Conservation (phyloP, 1,140 invertebrate genomes). For the Pachyrhynchus sulphureomaculatus region DNA sequence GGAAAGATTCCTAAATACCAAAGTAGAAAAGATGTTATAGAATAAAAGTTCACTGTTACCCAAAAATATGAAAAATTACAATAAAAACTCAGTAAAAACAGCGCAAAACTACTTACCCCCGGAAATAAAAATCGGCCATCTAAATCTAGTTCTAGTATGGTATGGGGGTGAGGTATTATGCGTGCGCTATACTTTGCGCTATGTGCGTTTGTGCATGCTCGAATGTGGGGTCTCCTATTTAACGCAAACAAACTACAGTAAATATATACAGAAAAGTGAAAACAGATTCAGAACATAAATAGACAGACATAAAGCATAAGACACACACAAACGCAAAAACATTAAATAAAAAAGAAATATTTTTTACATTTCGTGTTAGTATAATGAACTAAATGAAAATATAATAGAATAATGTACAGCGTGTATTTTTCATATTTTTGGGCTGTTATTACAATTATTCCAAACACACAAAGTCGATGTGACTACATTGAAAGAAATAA, state of each 20-base stretch:
- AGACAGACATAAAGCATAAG: too few relatives aligned
- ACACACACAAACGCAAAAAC: too few relatives aligned
- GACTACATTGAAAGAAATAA: too few relatives aligned
- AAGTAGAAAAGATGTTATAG: too few relatives aligned
- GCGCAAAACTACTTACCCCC: slow-evolving; percentile 49
- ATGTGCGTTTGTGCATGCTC: slow-evolving; percentile 46
- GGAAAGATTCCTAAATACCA: too few relatives aligned
- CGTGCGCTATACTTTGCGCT: slow-evolving; percentile 48
- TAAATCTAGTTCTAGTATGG: slow-evolving; percentile 46
- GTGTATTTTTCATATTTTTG: too few relatives aligned
- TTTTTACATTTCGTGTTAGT: too few relatives aligned
- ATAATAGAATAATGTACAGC: too few relatives aligned
- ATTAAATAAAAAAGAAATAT: too few relatives aligned
- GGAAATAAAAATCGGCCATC: slow-evolving; percentile 42
- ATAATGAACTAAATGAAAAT: too few relatives aligned
- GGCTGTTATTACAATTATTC: too few relatives aligned
- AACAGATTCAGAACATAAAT: neutral
- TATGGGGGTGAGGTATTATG: slow-evolving; percentile 44
- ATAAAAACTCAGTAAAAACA: slow-evolving; percentile 26
- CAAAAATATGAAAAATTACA: slow-evolving; percentile 26
- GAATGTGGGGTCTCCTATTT: slow-evolving; percentile 47
- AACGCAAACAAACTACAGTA: slow-evolving; percentile 49
- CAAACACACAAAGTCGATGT: too few relatives aligned
- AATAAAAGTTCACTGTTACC: slow-evolving; percentile 39
- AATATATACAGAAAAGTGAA: slow-evolving; percentile 31